phyloP scores from a whole-genome alignment of 1,140 invertebrate species.

The Pseudomyrmex cubaensis region DNA sequence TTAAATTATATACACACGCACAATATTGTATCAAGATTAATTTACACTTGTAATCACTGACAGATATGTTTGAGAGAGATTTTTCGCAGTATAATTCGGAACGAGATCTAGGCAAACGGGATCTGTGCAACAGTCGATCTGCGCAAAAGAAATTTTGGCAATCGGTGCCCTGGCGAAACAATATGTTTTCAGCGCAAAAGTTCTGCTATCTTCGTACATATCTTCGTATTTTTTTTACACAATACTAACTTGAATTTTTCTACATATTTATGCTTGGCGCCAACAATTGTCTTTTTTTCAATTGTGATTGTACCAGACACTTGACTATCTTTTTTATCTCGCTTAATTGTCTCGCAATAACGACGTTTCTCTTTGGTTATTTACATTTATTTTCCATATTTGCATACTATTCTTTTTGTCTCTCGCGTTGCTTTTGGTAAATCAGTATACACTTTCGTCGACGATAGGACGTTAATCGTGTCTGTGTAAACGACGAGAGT shows the following conservation, averaged over 20 bases:
- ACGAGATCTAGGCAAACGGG: no score
- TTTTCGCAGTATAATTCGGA: no score
- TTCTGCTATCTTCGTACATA: no score
- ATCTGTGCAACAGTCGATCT: no score
- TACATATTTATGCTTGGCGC: neutral
- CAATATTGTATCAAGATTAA: no score
- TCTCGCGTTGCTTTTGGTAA: neutral
- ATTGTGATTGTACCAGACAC: neutral
- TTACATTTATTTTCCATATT: conserved; percentile 4
- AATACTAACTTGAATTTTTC: neutral
- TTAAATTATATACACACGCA: no score
- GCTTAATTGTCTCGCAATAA: neutral
- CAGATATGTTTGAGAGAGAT: no score
- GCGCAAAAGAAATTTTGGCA: no score
- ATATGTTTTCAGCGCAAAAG: no score
- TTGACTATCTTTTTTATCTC: neutral
- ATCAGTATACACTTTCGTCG: neutral
- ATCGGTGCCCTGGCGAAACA: no score
- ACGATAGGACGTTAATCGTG: conserved; percentile 2
- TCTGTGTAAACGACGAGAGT: neutral
- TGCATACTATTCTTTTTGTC: conserved; percentile 3
- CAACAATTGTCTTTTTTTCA: neutral
- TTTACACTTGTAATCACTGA: no score
- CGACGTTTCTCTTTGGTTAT: neutral
- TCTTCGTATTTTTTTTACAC: no score